Base-by-base conservation (phyloP, 2,888 invertebrate genomes). In the Alentia gelatinosa region DNA sequence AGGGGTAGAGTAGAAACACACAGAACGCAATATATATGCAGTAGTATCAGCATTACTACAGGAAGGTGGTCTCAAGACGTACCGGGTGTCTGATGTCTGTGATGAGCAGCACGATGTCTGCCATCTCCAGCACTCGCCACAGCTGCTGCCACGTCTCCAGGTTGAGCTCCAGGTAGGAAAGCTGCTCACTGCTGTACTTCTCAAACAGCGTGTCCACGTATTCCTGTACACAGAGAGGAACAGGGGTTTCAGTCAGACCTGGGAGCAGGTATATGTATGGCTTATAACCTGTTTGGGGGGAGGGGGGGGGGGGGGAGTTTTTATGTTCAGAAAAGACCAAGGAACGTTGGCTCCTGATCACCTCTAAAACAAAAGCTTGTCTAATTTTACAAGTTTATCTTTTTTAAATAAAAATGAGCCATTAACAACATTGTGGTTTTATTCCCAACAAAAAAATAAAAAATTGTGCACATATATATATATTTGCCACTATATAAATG, bases 81-180 rank as follows among this genome's bases (percentile, higher is more conserved):
- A 96, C 96, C 7, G 95, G 95, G 92, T 95, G 94, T 92, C 96
- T 97, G 84, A 98, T 98, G 96, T 99, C 99, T 0, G 98, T 98
- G 92, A 99, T 98, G 12, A 98, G 97, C 19, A 99, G 96, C 23
- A 99, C 95, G 40, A 99, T 97, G 95, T 99, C 99, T 0, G 98
- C 98, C 97, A 99, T 98, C 96, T 99, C 99, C 7, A 98, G 95
- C 0, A 99, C 99, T 68, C 99, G 96, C 99, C 99, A 99, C 92
- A 99, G 96, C 94, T 99, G 99, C 23, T 99, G 96, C 99, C 99
- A 99, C 0, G 99, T 99, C 96, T 99, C 99, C 93, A 99, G 96
- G 96, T 99, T 99, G 91, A 99, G 96, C 96, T 99, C 99, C 96
- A 98, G 98, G 94, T 98, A 98, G 88, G 98, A 98, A 92, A 98